Percentiles rank a stretch among this genome's conserved stretches.
phyloP scores from a whole-genome alignment of 2,113 vertebrate genomes.

The Otocyon megalotis region DNA sequence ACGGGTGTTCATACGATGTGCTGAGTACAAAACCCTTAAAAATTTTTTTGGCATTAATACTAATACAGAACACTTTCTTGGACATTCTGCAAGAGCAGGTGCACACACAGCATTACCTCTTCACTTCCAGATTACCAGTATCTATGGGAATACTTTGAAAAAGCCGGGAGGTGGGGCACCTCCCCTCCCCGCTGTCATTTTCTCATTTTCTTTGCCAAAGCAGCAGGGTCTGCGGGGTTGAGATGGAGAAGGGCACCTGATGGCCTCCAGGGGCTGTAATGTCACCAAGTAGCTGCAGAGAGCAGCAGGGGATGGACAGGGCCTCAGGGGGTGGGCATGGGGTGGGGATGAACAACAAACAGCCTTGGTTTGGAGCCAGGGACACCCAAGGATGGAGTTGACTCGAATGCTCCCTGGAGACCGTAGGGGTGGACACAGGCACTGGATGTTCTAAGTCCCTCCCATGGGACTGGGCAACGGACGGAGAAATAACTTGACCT shows the following conservation, averaged over 20 bases:
- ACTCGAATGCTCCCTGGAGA: not conserved
- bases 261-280: not conserved
- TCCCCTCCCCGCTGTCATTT: not conserved
- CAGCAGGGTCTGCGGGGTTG: not conserved
- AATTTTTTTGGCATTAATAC: slow-evolving; percentile 70
- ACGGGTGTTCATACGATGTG: not conserved
- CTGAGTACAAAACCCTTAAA: slow-evolving; percentile 68
- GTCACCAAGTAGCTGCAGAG: not conserved
- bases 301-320: not conserved
- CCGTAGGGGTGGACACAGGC: not conserved
- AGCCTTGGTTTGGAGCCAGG: not conserved
- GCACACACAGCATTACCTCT: slow-evolving; percentile 41
- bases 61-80: slow-evolving; percentile 52
- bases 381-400: not conserved
- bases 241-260: not conserved
- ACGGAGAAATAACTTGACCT: not conserved
- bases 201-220: slow-evolving; percentile 40
- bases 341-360: not conserved
- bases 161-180: slow-evolving; percentile 11
- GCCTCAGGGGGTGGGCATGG: too few species aligned
- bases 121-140: slow-evolving; percentile 15
- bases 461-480: not conserved
- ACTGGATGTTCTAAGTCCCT: slow-evolving; percentile 49
- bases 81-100: slow-evolving; percentile 61
- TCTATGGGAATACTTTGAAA: slow-evolving; percentile 40